Base-by-base conservation (phyloP, 2,888 invertebrate genomes). In the Galerucella nymphaeae region DNA sequence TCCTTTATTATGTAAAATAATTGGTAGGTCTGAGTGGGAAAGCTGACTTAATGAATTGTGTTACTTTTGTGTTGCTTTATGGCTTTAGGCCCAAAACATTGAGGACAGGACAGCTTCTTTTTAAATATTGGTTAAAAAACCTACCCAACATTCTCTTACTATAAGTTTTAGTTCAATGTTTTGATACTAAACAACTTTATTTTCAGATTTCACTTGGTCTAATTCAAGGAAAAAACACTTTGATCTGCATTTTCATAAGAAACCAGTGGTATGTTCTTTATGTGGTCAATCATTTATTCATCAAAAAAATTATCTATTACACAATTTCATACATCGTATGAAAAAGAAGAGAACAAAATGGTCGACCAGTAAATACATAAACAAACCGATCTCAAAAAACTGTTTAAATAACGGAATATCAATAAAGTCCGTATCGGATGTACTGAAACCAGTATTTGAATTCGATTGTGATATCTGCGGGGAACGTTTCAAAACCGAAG, bases 391-490 rank as follows among this genome's bases (percentile, higher is more conserved):
- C 3, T 13, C 42, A 2, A 13, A 62, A 11, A 16, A 53, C 16
- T 1, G 50, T 50, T n/a, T 45, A 20, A 5, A 13, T 11, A 23
- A 16, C 53, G 53, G 57, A 16, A 57, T 18, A 57, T 23, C 57
- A 11, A 57, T 11, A 8, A 57, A 3, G 13, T 16, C 57, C 23
- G 30, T 13, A 13, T 55, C n/a, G 20, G 38, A 59, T 14, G 13
- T 16, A 30, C n/a, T 38, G 9, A 53, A 16, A 53, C 53, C 53
- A 53, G 2, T 18, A 16, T 18, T 53, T 10, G 53, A 53, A 41
- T 66, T 50, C 38, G 42, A 66, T 42, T 66, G 66, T 23, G 58
- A 57, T 11, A 23, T 66, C 23, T 66, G 66, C 16, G 14, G n/a
- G 8, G 45, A 58, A 45, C 41, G 13, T 5, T 58, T 58, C 23